phyloP scores from a whole-genome alignment of 2,888 invertebrate genomes.

The Ceramica pisi region DNA sequence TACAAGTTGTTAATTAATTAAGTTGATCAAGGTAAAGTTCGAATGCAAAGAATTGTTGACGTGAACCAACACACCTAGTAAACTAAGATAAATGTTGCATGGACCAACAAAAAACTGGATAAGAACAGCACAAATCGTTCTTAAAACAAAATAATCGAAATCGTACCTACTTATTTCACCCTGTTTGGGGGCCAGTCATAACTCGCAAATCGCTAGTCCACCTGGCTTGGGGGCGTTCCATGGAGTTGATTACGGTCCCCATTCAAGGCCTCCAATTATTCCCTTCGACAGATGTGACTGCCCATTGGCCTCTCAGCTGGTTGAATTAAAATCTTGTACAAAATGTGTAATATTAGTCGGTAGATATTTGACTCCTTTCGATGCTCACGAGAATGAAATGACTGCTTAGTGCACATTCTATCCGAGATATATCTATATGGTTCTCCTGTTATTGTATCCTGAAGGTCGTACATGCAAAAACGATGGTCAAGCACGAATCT shows the following conservation, averaged over 20 bases:
- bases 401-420: too few species aligned
- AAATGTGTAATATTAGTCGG: not conserved
- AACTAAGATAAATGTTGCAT: too few species aligned
- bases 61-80: too few species aligned
- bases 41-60: too few species aligned
- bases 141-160: not conserved
- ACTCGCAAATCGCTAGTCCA: constrained; percentile 23
- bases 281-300: constrained; percentile 50
- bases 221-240: constrained; percentile 46
- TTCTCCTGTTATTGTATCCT: too few species aligned
- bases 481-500: not conserved
- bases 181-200: not conserved
- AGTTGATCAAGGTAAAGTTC: too few species aligned
- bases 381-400: not conserved
- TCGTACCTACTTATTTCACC: not conserved
- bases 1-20: too few species aligned
- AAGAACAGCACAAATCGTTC: too few species aligned
- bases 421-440: rapidly evolving
- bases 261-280: constrained; percentile 29
- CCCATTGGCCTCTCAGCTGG: constrained; percentile 36
- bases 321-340: constrained; percentile 29
- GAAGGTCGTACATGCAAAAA: not conserved
- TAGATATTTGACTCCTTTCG: not conserved
- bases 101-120: too few species aligned
- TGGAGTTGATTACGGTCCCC: constrained; percentile 38